These are phyloP conservation scores for Diarsia rubi DNA, from an alignment of 2,888 invertebrate species.

Conservation along the genomic window DNA sequence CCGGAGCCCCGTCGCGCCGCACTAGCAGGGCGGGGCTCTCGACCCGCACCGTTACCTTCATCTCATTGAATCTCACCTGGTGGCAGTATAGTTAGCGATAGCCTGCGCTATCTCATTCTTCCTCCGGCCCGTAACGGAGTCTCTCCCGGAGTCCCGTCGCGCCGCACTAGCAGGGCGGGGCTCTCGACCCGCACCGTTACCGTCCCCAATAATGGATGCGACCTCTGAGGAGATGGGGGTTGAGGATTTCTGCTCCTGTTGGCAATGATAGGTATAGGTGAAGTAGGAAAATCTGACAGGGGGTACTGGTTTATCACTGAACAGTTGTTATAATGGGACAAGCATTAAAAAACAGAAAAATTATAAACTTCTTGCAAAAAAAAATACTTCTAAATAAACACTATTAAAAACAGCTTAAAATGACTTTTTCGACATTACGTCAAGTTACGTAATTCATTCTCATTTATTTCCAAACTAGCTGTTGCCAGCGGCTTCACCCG, in stretches of 20 bases:
- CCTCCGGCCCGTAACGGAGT: slow-evolving; percentile 86
- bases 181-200: slow-evolving; percentile 27
- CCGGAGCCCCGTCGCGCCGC: slow-evolving; percentile 74
- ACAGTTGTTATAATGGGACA: no score
- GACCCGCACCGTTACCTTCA: slow-evolving; percentile 47
- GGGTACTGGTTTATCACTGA: no score
- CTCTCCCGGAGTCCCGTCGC: slow-evolving; percentile 70
- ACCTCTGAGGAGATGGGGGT: slow-evolving; percentile 87
- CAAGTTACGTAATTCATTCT: no score
- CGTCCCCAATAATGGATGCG: slow-evolving; percentile 82
- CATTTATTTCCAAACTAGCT: no score
- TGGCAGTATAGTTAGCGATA: slow-evolving; percentile 97
- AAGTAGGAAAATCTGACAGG: no score
- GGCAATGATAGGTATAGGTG: not conserved
- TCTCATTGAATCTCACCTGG: slow-evolving; percentile 76
- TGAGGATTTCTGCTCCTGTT: slow-evolving; percentile 83
- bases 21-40: slow-evolving; percentile 65
- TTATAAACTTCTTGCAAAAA: no score
- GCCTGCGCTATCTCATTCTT: slow-evolving; percentile 98
- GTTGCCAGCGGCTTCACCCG: no score
- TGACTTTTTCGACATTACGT: no score
- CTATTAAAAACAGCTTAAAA: no score
- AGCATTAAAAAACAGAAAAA: no score
- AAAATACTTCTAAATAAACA: no score
- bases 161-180: slow-evolving; percentile 69